Base-by-base conservation (phyloP, 92 coral and sea anemone genomes). In the Ricordea florida region DNA sequence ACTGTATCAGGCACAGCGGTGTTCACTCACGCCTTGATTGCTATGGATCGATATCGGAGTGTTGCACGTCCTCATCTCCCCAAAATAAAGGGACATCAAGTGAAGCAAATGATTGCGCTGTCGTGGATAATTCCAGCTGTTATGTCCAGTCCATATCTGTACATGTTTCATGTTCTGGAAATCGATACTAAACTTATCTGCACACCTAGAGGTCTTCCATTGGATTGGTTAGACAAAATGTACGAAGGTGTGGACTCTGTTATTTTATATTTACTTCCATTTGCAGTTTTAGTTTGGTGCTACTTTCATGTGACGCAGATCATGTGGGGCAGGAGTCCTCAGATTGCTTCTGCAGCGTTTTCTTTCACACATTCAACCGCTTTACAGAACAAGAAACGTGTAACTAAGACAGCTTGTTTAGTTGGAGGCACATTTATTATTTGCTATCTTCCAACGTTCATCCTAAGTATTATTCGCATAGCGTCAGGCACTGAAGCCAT, bases 41-140 rank as follows among this genome's bases (percentile, higher is more conserved):
- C 96, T 1, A 42, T 87, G 8, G 96, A 90, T 40, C 86, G 96
- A 69, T 87, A 90, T 50, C 59, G 89, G 1, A 58, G 72, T 45
- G 45, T 90, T 11, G 89, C 72, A 13, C 77, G 73, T 35, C 93
- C 97, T 0, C 59, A 80, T 23, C 70, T 79, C 14, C 74, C 85
- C 14, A 77, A 52, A 49, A 49, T 83, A 13, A 60, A 45, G 25
- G 27, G 64, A 16, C 63, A 45, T 6, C 70, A 42, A 62, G 92
- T 78, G 30, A 90, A 57, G 38, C 77, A 68, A 24, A 73, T 90
- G 79, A 62, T 79, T 6, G 50, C 71, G 0, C 69, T 82, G 17
- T 79, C 83, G 15, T 90, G 97, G 97, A 1, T 63, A 2, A 34
- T 87, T 7, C 84, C 97, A 0, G 5, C 67, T 5, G 7, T 90